Base-by-base conservation (phyloP, 2,888 invertebrate species). In the Pollenia labialis region DNA sequence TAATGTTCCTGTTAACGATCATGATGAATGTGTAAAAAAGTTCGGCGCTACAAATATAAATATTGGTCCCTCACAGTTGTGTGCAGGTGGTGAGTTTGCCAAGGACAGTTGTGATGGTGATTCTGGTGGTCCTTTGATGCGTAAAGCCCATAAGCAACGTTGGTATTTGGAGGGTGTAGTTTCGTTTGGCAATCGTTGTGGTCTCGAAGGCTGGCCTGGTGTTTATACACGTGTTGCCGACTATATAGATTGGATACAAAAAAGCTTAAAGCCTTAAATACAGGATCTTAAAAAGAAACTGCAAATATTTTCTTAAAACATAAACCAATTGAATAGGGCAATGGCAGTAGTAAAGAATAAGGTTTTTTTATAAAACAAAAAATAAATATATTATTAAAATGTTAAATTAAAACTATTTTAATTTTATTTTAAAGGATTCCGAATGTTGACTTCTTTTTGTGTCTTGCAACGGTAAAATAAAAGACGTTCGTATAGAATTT, bases 181-280 rank as follows among this genome's bases (percentile, higher is more conserved):
- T 0, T 95, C 95, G 0, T 94, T 94, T 89, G 95, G 95, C 54
- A 94, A 94, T 62, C 90, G 91, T 3, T 93, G 93, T 52, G 93
- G 93, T 11, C 90, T 93, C 12, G 93, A 94, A n/a, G 95, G 94
- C 1, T 95, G 95, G 94, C 96, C 97, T 0, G 96, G 95, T 0
- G 95, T 97, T 4, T 97, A 96, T 91, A 96, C 96, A 0, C 94
- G 94, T 56, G 94, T 96, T 1, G 92, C 95, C 0, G 93, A 94
- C 14, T 96, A 95, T 90, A 91, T 95, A 76, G 94, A 95, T 83
- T 97, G 96, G 96, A 96, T 97, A 89, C 90, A 95, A 66, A 93
- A 94, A 50, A 93, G 93, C 92, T 93, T 94, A 14, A 91, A 90
- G 62, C 92, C 94, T 4, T 94, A 90, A 91, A 50, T 54, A 18